Evolutionary conservation across 2,113 vertebrate genomes (phyloP).

Genomic region (Terrapene triunguis): DNA sequence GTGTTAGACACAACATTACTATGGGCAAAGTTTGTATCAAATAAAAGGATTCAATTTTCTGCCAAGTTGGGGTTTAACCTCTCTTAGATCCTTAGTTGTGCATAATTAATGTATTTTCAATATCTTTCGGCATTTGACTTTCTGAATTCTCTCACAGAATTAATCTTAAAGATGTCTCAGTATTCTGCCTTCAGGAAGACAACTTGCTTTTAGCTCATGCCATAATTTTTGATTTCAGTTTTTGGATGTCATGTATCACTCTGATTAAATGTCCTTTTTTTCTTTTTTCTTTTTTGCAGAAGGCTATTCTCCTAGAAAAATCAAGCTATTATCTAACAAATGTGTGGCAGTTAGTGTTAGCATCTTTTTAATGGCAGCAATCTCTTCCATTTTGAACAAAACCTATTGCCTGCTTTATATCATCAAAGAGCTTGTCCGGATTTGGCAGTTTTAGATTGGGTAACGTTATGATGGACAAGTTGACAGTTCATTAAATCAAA

Average conservation of each 20-base stretch:
- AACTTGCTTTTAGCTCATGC: conserved; percentile 60
- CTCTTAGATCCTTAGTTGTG: conserved; percentile 68
- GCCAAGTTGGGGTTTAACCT: conserved; percentile 75
- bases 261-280: conserved; percentile 65
- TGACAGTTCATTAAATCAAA: conserved; percentile 75
- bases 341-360: conserved; percentile 69
- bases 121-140: conserved; percentile 76
- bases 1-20: conserved; percentile 52
- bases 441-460: conserved; percentile 65
- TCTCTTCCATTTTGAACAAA: conserved; percentile 73
- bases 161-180: conserved; percentile 75
- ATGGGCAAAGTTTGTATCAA: conserved; percentile 68
- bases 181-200: conserved; percentile 66
- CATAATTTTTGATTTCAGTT: conserved; percentile 67
- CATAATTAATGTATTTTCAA: conserved; percentile 76
- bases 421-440: conserved; percentile 67
- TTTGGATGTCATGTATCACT: conserved; percentile 69
- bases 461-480: conserved; percentile 69
- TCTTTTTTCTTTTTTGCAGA: conserved; percentile 38
- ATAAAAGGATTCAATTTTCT: conserved; percentile 76
- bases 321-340: conserved; percentile 74
- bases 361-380: conserved; percentile 69
- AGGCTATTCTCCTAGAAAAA: conserved; percentile 57
- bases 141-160: conserved; percentile 69
- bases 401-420: conserved; percentile 66